Percentiles rank a stretch among this genome's conserved stretches.
Evolutionary conservation across 2,888 invertebrate species (phyloP).

Genomic region (Drosophila barbarae): DNA sequence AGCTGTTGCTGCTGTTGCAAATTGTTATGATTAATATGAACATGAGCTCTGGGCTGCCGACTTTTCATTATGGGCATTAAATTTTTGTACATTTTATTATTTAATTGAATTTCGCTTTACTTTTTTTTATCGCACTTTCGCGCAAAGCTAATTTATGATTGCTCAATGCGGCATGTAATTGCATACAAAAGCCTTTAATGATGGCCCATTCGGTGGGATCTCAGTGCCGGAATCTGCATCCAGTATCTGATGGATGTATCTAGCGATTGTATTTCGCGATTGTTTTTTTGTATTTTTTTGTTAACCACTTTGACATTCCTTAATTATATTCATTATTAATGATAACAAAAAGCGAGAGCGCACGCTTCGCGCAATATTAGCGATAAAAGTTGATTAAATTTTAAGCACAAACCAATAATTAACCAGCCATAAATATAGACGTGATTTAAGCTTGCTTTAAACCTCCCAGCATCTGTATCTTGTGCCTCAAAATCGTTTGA

Average conservation of each 20-base stretch:
- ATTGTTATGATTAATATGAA: conserved; percentile 60
- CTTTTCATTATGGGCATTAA: conserved; percentile 61
- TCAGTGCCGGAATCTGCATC: conserved; percentile 24
- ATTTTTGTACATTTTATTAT: conserved; percentile 67
- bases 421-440: conserved; percentile 37
- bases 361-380: conserved; percentile 28
- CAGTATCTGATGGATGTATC: conserved; percentile 13
- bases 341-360: conserved; percentile 31
- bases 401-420: conserved; percentile 30
- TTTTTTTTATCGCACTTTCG: conserved; percentile 39
- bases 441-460: conserved; percentile 34
- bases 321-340: conserved; percentile 56
- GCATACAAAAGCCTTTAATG: conserved; percentile 71
- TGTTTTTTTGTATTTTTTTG: background rate
- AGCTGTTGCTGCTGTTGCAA: conserved; percentile 15
- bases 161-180: conserved; percentile 73
- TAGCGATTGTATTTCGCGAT: conserved; percentile 41
- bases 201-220: conserved; percentile 31
- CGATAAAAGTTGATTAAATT: conserved; percentile 37
- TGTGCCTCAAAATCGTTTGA: conserved; percentile 10
- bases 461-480: background rate
- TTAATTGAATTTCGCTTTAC: conserved; percentile 64
- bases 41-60: conserved; percentile 25
- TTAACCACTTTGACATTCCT: conserved; percentile 33
- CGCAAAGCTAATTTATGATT: conserved; percentile 73